Percentiles rank a stretch among this genome's conserved stretches.
phyloP scores from a whole-genome alignment of 2,797 vertebrate species.

The Caiman crocodilus region DNA sequence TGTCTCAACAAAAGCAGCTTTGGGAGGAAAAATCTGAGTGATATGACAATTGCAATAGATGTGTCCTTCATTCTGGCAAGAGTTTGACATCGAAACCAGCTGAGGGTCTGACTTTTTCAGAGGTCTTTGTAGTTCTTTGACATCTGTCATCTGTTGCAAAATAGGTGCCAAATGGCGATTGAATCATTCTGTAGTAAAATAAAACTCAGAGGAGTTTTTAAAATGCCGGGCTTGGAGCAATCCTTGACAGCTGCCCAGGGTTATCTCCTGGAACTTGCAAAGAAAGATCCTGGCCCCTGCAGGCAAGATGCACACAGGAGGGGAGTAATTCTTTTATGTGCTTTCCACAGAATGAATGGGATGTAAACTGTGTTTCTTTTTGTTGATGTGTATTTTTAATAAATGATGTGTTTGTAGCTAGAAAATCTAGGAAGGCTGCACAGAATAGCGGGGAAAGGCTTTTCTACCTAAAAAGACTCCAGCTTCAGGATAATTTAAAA shows the following conservation, averaged over 20 bases:
- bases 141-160: neutral
- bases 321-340: constrained; percentile 52
- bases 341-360: constrained; percentile 60
- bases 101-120: constrained; percentile 22
- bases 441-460: constrained; percentile 44
- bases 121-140: neutral
- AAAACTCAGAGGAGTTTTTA: constrained; percentile 12
- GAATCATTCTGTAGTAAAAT: constrained; percentile 39
- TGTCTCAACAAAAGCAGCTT: fast-evolving
- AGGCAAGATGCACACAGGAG: constrained; percentile 40
- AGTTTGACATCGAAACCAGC: neutral
- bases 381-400: constrained; percentile 58
- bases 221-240: constrained; percentile 28
- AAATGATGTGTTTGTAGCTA: constrained; percentile 58
- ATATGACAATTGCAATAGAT: neutral
- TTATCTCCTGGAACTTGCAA: constrained; percentile 43
- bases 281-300: neutral
- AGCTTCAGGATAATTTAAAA: no score
- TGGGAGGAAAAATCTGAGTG: neutral
- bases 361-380: constrained; percentile 1
- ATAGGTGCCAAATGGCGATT: constrained; percentile 24
- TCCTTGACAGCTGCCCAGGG: constrained; percentile 25
- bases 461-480: neutral
- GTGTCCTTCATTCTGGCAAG: neutral
- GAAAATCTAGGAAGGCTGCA: constrained; percentile 33